Evolutionary conservation across 2,888 invertebrate species (phyloP).

Genomic region (Oscheius myriophilus): DNA sequence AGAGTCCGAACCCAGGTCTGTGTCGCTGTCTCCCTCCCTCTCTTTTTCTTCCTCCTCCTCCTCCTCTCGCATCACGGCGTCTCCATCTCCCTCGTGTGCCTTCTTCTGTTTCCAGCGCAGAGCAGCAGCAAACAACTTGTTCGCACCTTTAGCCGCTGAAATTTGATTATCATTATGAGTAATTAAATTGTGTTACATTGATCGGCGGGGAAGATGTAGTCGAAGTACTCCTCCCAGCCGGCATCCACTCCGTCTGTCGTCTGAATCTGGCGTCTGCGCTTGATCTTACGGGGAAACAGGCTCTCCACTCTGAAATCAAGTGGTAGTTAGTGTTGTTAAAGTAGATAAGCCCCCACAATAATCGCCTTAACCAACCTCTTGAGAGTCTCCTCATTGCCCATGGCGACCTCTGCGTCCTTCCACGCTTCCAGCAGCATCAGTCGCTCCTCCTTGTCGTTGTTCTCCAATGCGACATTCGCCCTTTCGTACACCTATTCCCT

Average conservation of each 20-base stretch:
- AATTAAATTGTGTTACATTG: slow-evolving; percentile 76
- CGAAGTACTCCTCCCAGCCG: slow-evolving; percentile 98
- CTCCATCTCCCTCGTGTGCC: slow-evolving; percentile 20
- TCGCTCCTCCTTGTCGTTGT: slow-evolving; percentile 84
- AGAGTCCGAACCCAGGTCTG: slow-evolving; percentile 46
- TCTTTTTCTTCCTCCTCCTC: slow-evolving; percentile 28
- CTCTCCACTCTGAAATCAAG: slow-evolving; percentile 50
- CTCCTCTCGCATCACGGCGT: slow-evolving; percentile 34
- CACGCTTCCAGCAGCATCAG: slow-evolving; percentile 92
- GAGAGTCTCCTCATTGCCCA: slow-evolving; percentile 51
- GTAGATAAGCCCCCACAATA: not conserved
- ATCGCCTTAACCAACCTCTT: slow-evolving; percentile 16
- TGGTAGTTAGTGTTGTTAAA: not conserved
- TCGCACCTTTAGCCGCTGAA: slow-evolving; percentile 80
- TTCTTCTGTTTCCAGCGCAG: slow-evolving; percentile 78
- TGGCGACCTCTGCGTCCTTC: slow-evolving; percentile 87
- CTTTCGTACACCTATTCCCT: slow-evolving; percentile 70
- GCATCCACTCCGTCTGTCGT: slow-evolving; percentile 93
- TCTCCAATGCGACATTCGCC: slow-evolving; percentile 82
- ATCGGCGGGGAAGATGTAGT: slow-evolving; percentile 98
- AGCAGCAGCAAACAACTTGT: slow-evolving; percentile 92
- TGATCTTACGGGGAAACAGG: slow-evolving; percentile 90
- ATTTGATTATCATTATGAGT: not conserved
- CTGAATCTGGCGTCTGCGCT: slow-evolving; percentile 90
- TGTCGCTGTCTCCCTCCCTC: slow-evolving; percentile 55